Percentiles rank a stretch among this genome's conserved stretches.
These are phyloP conservation scores for Syngnathus rostellatus DNA, from an alignment of 2,797 vertebrate species.

Conservation along the genomic window DNA sequence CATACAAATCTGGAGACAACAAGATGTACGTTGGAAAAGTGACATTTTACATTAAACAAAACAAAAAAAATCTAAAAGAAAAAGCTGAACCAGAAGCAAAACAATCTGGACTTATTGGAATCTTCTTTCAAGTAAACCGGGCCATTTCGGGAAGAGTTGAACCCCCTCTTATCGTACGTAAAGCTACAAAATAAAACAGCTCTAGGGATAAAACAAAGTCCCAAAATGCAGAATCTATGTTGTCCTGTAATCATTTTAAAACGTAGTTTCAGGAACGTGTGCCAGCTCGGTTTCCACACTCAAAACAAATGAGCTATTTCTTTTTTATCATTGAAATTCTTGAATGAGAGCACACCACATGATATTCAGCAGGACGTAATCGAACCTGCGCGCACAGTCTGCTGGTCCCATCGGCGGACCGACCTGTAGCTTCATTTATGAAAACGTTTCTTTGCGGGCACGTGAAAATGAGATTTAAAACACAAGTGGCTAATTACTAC, in stretches of 20 bases:
- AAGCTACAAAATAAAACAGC: slow-evolving; percentile 7
- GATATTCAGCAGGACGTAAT: slow-evolving; percentile 46
- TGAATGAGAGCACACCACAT: slow-evolving; percentile 23
- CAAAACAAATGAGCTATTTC: slow-evolving; percentile 31
- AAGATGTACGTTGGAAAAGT: slow-evolving; percentile 38
- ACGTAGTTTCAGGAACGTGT: slow-evolving; percentile 38
- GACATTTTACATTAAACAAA: slow-evolving; percentile 43
- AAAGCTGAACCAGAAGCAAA: slow-evolving; percentile 43
- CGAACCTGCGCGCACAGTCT: slow-evolving; percentile 44
- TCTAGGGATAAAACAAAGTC: neutral
- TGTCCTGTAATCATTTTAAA: slow-evolving; percentile 35
- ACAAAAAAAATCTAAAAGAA: slow-evolving; percentile 11
- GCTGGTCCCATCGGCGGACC: slow-evolving; percentile 35
- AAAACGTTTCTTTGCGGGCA: slow-evolving; percentile 18
- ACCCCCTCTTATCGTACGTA: neutral
- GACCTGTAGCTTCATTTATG: slow-evolving; percentile 45
- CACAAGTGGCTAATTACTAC: neutral
- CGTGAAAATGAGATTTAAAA: neutral
- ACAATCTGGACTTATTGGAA: slow-evolving; percentile 26
- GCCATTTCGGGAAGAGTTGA: neutral
- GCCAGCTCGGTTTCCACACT: slow-evolving; percentile 27
- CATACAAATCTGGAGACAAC: slow-evolving; percentile 41
- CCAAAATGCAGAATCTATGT: slow-evolving; percentile 38
- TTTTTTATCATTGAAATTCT: neutral
- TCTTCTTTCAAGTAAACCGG: slow-evolving; percentile 6